Conservation (phyloP, 2,797 vertebrate species). For the Peromyscus aztecus region DNA sequence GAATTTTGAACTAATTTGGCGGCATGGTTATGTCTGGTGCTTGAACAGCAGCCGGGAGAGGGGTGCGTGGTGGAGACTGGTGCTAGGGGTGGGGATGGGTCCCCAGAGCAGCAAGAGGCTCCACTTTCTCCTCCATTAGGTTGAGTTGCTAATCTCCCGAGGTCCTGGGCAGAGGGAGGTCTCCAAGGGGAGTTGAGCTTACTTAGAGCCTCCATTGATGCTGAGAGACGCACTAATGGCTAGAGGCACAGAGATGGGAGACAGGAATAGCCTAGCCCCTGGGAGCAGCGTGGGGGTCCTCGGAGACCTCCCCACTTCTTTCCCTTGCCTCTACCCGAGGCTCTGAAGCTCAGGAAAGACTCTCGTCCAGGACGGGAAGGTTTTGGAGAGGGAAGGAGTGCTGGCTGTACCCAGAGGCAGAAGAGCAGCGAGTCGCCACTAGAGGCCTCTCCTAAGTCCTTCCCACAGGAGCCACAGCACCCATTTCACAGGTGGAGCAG, state of each 20-base stretch:
- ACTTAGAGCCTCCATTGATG: background rate
- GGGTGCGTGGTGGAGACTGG: background rate
- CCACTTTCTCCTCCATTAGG: background rate
- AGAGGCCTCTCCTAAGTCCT: background rate
- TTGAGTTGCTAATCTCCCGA: background rate
- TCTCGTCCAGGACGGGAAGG: background rate
- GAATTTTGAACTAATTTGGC: conserved; percentile 20
- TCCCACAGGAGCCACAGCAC: background rate
- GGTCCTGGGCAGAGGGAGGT: background rate
- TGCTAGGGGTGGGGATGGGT: background rate
- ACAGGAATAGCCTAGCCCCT: background rate
- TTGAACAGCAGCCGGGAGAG: background rate
- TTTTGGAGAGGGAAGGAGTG: background rate
- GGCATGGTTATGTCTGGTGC: background rate
- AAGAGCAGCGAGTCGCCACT: background rate
- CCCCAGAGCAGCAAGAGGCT: background rate
- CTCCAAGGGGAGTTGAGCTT: background rate
- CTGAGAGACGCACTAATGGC: background rate
- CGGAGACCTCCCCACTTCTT: background rate
- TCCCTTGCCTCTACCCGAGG: background rate
- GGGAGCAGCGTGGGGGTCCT: background rate
- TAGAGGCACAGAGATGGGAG: background rate
- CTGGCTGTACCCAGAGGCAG: background rate
- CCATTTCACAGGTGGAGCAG: background rate
- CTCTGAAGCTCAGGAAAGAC: background rate